Evolutionary conservation across 2,888 invertebrate species (phyloP), one percentile per base, ranked within the genome.

Genomic region (Acronicta leporina): DNA sequence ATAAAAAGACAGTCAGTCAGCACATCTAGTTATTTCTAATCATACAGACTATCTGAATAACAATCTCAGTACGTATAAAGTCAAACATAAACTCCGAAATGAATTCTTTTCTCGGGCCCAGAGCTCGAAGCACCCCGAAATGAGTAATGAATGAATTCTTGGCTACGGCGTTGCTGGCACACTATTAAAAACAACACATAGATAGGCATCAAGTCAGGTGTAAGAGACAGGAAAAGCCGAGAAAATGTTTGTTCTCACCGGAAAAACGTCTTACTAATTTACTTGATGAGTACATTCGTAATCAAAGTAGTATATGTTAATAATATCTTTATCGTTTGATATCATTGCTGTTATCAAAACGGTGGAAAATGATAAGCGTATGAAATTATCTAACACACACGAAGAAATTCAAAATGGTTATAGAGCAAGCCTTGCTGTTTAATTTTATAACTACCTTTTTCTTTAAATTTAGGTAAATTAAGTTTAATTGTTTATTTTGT

Each of bases 251-350:
- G 46, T 33, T 46, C 33, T 11, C 33, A 11, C 33, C 33, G 33
- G 33, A 33, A 33, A 30, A 33, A 33, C 33, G 11, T 2, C 33
- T 33, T 33, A 33, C 33, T 33, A 30, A 30, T 46, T 15, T 14
- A 6, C 38, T n/a, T 38, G n/a, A 38, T 3, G 10, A 14, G n/a
- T 30, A 52, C 51, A 33, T 56, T 35, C 27, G 13, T 50, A 42
- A 63, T 50, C 64, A 50, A 30, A 58, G 27, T 33, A 53, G 38
- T 55, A 9, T 47, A 20, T 20, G 20, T 20, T 15, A 15, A 40
- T 43, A 58, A 69, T 63, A 49, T 35, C 14, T 6, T 33, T 69
- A 68, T 64, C 68, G 42, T 11, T 14, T 33, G 50, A 69, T 64
- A 68, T 20, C 43, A 68, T 58, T 56, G 30, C 55, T 45, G 41